Evolutionary conservation across 2,797 vertebrate genomes (phyloP).

Genomic region (Phrynocephalus guinanensis): DNA sequence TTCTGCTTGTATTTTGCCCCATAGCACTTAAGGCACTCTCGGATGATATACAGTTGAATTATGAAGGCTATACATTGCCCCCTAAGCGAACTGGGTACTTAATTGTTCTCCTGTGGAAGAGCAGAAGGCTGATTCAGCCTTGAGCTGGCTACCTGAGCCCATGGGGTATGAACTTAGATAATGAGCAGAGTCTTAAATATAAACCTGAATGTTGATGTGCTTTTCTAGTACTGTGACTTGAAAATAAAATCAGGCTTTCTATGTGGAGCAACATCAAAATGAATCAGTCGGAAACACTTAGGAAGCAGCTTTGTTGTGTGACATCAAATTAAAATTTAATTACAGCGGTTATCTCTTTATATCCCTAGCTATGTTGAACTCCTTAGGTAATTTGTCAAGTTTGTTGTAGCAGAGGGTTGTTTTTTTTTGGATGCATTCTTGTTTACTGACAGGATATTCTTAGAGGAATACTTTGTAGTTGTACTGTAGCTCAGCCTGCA

Average conservation of each 20-base stretch:
- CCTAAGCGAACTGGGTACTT: too few relatives aligned
- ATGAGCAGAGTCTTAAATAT: background rate
- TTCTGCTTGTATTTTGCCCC: too few relatives aligned
- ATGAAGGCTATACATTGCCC: too few relatives aligned
- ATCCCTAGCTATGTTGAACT: constrained; percentile 34
- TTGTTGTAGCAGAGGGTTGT: constrained; percentile 28
- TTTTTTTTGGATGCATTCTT: constrained; percentile 16
- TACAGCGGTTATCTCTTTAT: constrained; percentile 34
- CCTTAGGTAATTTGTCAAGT: constrained; percentile 18
- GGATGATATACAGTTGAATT: too few relatives aligned
- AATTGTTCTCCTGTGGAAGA: too few relatives aligned
- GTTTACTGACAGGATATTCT: constrained; percentile 36
- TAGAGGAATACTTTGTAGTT: constrained; percentile 29
- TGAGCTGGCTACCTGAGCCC: too few relatives aligned
- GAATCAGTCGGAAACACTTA: constrained; percentile 31
- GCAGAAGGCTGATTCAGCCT: too few relatives aligned
- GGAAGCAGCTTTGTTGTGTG: constrained; percentile 28
- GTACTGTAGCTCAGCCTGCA: constrained; percentile 30
- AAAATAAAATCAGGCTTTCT: constrained; percentile 20
- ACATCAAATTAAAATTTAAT: constrained; percentile 42
- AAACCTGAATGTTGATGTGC: background rate
- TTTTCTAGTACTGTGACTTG: background rate
- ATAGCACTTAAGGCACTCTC: too few relatives aligned
- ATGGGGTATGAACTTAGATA: too few relatives aligned
- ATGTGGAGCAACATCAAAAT: constrained; percentile 20